phyloP scores from a whole-genome alignment of 2,797 vertebrate genomes.

The Cryptoprocta ferox region DNA sequence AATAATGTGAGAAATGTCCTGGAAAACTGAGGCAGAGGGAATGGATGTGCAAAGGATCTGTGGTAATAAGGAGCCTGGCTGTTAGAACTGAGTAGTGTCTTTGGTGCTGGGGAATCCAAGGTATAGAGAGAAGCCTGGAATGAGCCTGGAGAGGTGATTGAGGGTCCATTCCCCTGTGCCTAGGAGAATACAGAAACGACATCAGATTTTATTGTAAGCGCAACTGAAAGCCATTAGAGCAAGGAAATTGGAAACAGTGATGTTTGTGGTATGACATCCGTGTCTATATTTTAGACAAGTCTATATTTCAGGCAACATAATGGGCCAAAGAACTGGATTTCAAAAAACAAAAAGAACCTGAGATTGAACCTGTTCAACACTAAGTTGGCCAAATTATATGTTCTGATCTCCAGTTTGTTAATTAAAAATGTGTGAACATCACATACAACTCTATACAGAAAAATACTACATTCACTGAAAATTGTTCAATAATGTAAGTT shows the following conservation, averaged over 20 bases:
- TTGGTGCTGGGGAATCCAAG: background rate
- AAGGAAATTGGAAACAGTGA: background rate
- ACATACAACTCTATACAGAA: background rate
- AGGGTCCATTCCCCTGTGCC: background rate
- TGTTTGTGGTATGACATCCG: background rate
- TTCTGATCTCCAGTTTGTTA: background rate
- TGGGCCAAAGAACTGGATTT: background rate
- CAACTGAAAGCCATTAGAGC: background rate
- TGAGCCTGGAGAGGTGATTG: background rate
- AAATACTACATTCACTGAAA: conserved; percentile 50
- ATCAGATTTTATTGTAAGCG: conserved; percentile 27
- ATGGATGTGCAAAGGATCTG: background rate
- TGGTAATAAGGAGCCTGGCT: background rate
- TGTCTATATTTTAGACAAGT: background rate
- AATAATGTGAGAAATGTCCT: background rate
- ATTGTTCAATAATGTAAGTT: conserved; percentile 27
- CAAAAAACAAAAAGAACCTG: background rate
- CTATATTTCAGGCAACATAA: background rate
- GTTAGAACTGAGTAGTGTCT: background rate
- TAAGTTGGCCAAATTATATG: background rate
- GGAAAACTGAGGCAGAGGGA: background rate
- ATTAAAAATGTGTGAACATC: background rate
- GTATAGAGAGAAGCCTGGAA: background rate
- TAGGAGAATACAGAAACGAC: background rate
- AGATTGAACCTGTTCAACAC: background rate